A percentile compares a stretch with the other conserved stretches of the same genome.
Evolutionary conservation across 2,888 invertebrate species (phyloP).

Genomic region (Ectemnius cavifrons): DNA sequence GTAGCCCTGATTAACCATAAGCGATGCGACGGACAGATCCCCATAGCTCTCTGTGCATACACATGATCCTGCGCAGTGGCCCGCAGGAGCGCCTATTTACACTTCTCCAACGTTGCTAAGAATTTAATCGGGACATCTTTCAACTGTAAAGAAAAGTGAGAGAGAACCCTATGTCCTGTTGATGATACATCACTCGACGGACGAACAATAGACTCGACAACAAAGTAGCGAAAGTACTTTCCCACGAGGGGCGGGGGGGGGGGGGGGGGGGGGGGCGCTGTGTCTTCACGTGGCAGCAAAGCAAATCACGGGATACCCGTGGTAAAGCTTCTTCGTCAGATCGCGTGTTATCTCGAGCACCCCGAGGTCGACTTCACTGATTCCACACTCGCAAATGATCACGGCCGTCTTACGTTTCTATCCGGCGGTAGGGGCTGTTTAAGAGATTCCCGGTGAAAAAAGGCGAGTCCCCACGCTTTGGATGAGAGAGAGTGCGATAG

Average conservation of each 20-base stretch:
- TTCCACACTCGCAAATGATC: constrained; percentile 30
- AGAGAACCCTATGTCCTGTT: constrained; percentile 28
- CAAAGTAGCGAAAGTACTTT: constrained; percentile 30
- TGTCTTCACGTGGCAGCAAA: constrained; percentile 10
- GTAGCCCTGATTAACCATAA: too few relatives aligned
- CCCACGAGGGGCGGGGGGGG: constrained; percentile 29
- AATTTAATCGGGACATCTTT: constrained; percentile 10
- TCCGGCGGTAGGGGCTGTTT: constrained; percentile 17
- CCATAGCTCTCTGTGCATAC: too few relatives aligned
- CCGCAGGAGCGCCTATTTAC: too few relatives aligned
- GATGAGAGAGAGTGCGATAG: constrained; percentile 37
- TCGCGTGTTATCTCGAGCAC: constrained; percentile 33
- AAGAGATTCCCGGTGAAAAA: neutral
- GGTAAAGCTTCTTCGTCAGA: constrained; percentile 34
- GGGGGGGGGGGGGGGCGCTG: neutral
- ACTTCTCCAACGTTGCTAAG: neutral
- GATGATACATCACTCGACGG: constrained; percentile 24
- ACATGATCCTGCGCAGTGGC: too few relatives aligned
- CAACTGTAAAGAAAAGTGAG: neutral
- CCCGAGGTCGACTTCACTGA: constrained; percentile 14
- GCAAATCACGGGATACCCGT: constrained; percentile 50
- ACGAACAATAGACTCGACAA: constrained; percentile 19
- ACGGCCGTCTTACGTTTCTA: constrained; percentile 45
- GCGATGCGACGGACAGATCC: too few relatives aligned
- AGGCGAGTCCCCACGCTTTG: constrained; percentile 18